Evolutionary conservation across 2,113 vertebrate genomes (phyloP), one percentile per base, ranked within the genome.

Genomic region (Atherinomorus stipes): DNA sequence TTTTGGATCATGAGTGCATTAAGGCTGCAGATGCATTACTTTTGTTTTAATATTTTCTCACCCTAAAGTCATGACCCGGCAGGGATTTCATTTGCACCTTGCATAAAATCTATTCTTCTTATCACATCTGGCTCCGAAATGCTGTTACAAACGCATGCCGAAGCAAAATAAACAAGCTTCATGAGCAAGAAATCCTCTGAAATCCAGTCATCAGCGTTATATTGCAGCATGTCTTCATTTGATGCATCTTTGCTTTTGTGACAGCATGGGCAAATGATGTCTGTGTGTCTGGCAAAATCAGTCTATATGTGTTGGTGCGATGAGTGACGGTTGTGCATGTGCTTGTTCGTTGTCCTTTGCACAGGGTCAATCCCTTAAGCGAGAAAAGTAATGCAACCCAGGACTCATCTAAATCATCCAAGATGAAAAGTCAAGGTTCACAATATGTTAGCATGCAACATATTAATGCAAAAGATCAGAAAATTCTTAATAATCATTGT

Each of bases 171-270:
- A 88, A 90, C 78, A 81, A 76, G 76, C 77, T 71, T 83, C 59
- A 75, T 40, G 66, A 65, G 51, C 59, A 64, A 66, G 76, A 90
- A 92, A 90, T 92, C 88, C 87, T 65, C 64, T 74, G 47, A 67
- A 89, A 89, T 88, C 88, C 79, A 89, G 83, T 88, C 73, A 77
- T 16, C 59, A 60, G 83, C 50, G 3, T 65, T 79, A 80, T 50
- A 60, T 75, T 12, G 6, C 58, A 11, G 74, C 74, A 75, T 47
- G 75, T 72, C 76, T 77, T 85, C 66, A 50, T 76, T 61, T 38
- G 56, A 71, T 72, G 67, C 59, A 6, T 62, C 83, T 80, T 40
- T 82, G 69, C 61, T 86, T 84, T 74, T 9, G 49, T 50, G 25
- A 68, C 25, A 21, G 65, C 11, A 11, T 22, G 11, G 65, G 62